Percentiles rank a stretch among this genome's conserved stretches.
Evolutionary conservation across 2,113 vertebrate genomes (phyloP).

Genomic region (Columbina picui): DNA sequence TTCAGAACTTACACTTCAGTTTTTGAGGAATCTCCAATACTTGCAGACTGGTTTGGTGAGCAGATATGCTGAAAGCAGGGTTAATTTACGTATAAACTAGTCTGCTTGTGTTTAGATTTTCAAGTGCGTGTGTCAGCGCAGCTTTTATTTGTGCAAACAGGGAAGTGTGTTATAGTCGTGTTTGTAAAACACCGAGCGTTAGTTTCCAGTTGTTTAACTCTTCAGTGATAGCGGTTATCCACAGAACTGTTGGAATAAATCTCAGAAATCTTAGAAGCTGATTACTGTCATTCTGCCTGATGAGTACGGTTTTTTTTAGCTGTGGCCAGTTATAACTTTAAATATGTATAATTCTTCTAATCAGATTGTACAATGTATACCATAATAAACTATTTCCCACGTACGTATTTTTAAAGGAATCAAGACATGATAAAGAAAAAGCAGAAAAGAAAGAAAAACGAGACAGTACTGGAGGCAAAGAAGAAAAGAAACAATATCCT

Average conservation of each 20-base stretch:
- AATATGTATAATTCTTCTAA: neutral
- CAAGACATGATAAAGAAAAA: constrained; percentile 93
- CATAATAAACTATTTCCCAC: neutral
- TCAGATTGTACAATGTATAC: neutral
- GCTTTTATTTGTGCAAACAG: neutral
- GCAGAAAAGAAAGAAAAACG: constrained; percentile 93
- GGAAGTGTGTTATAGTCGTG: neutral
- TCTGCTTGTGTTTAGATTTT: neutral
- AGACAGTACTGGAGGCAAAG: constrained; percentile 86
- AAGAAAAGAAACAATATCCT: constrained; percentile 98
- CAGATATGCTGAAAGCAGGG: neutral
- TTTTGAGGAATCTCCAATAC: neutral
- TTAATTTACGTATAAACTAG: neutral
- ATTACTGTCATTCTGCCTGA: neutral
- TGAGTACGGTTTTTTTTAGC: neutral
- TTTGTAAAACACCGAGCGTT: neutral
- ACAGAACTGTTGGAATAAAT: neutral
- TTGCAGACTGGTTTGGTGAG: neutral
- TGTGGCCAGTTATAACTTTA: neutral
- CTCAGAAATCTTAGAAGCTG: neutral
- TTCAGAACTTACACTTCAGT: neutral
- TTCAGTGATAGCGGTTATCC: neutral
- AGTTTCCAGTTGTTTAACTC: neutral
- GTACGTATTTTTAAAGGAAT: constrained; percentile 75
- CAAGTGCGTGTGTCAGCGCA: neutral